These are phyloP conservation scores for Ophonus ardosiacus DNA, from an alignment of 2,888 invertebrate genomes.

Conservation along the genomic window DNA sequence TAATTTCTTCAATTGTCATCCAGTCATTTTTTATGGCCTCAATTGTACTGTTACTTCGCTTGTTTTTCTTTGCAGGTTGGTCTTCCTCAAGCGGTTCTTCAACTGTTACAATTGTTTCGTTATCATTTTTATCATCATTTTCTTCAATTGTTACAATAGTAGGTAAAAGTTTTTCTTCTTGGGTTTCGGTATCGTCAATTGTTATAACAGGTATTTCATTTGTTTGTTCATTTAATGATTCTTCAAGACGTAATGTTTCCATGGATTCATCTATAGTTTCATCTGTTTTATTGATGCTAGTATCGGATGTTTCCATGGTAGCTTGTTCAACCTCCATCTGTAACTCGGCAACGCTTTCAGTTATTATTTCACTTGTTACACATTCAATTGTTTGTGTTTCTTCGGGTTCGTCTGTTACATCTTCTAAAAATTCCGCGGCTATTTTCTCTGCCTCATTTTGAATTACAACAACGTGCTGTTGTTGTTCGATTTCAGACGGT, in stretches of 20 bases:
- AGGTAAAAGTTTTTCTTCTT: too few relatives aligned
- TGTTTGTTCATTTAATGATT: background rate
- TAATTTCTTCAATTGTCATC: slow-evolving; percentile 51
- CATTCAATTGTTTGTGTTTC: background rate
- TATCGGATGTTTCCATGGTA: background rate
- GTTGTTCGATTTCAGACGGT: background rate
- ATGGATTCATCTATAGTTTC: background rate
- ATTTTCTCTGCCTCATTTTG: background rate
- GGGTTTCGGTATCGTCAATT: background rate
- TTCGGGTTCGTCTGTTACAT: background rate
- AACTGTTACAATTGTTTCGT: background rate
- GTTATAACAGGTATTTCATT: too few relatives aligned
- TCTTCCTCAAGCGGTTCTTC: background rate
- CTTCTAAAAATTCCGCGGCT: background rate
- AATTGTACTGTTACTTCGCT: slow-evolving; percentile 26
- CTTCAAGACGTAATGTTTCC: background rate
- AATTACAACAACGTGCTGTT: too few relatives aligned
- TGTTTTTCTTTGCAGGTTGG: slow-evolving; percentile 11
- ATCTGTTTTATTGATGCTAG: background rate
- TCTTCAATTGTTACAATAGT: too few relatives aligned
- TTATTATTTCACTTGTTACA: background rate
- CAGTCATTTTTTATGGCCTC: slow-evolving; percentile 50
- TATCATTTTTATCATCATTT: background rate
- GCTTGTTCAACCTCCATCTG: background rate
- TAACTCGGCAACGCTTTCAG: background rate